Base-by-base conservation (phyloP, 1,140 invertebrate genomes). In the Plodia interpunctella region DNA sequence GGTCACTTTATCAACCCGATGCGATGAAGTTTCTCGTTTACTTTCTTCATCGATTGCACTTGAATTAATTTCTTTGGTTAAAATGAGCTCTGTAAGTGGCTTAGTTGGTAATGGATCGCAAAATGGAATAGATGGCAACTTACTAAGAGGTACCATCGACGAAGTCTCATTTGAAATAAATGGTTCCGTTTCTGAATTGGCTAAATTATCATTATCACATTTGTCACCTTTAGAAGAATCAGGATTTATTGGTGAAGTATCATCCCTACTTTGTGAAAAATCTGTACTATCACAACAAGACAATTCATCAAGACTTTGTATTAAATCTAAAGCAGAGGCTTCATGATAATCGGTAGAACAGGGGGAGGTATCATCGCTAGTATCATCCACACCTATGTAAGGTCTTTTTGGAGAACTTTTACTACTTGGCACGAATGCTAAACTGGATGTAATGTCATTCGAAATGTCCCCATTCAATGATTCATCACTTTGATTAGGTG, bases 261-360 rank as follows among this genome's bases (percentile, higher is more conserved):
- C 85, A 60, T 86, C 83, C 70, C 81, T 83, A 63, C 82, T 89
- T 75, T 89, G 83, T 1, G 87, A 87, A 63, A 82, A 87, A 63
- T 89, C 82, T 18, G 70, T 78, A 58, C 82, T 87, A 63, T 86
- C 87, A 79, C 71, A 76, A 63, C 74, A 81, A 51, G 83, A 83
- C 5, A 84, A 66, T 64, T 89, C 84, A 44, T 82, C 84, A 60
- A 87, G 76, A 63, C 83, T 87, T 69, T 83, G 82, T 51, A 74
- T 78, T 65, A 85, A 56, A 62, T 89, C 87, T n/a, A 89, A 75
- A 4, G 87, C 85, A 20, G 87, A 89, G 8, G 87, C 85, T 68
- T 89, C 87, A 25, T 88, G 87, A 57, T 89, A 89, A 65, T 89
- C 87, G 2, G 84, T 86, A 54, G 84, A 87, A 59, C 84, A 87